Conservation (phyloP, 2,113 vertebrate species). For the Paedocypris sp. region DNA sequence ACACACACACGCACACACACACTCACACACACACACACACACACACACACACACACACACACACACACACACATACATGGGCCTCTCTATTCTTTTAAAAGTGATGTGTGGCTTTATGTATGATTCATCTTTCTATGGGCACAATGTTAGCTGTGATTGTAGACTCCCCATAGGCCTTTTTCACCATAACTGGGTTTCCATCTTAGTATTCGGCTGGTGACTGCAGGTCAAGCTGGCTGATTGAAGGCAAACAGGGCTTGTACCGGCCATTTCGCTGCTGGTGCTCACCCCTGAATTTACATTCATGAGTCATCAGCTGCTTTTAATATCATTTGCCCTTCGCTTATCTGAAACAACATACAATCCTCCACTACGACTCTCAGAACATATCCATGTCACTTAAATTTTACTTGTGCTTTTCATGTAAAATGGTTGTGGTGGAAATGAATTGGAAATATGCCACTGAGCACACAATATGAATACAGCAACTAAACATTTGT, state of each 20-base stretch:
- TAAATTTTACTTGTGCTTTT: too few relatives aligned
- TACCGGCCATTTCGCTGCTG: too few relatives aligned
- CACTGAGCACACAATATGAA: neutral
- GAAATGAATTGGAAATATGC: too few relatives aligned
- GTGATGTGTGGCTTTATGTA: too few relatives aligned
- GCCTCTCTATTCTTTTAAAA: too few relatives aligned
- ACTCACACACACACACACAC: too few relatives aligned
- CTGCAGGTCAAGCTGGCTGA: neutral
- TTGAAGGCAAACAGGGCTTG: neutral
- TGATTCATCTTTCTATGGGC: conserved; percentile 6
- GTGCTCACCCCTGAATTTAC: neutral
- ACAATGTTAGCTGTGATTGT: neutral
- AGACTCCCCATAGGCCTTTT: neutral
- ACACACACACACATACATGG: too few relatives aligned
- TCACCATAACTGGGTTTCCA: neutral
- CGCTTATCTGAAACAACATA: conserved; percentile 2
- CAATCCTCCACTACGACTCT: neutral
- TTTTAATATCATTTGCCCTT: conserved; percentile 12
- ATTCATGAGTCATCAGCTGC: conserved; percentile 16
- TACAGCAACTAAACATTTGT: neutral
- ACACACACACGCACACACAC: too few relatives aligned
- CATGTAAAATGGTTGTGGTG: too few relatives aligned
- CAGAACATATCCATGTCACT: neutral
- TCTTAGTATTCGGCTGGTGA: conserved; percentile 4
- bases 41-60: too few relatives aligned